Conservation (phyloP, 2,888 invertebrate species). For the Himalopsyche anomala region DNA sequence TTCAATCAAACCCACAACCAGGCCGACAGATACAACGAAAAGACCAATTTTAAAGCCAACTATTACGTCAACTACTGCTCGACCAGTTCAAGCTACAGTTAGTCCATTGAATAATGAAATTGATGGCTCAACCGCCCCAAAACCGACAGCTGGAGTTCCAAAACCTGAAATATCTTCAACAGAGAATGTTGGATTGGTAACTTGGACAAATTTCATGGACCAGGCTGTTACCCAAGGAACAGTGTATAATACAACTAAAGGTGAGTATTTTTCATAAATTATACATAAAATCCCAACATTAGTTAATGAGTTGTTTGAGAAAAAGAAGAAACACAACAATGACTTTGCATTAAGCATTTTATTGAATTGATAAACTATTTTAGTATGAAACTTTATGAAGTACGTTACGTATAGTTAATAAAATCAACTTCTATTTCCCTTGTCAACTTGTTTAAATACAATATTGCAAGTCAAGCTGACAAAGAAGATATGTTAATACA, state of each 20-base stretch:
- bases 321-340: too few relatives aligned
- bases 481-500: too few relatives aligned
- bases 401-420: too few relatives aligned
- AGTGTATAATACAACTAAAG: constrained; percentile 69
- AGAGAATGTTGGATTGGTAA: constrained; percentile 72
- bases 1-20: constrained; percentile 66
- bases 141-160: constrained; percentile 66
- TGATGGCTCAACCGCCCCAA: constrained; percentile 59
- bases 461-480: too few relatives aligned
- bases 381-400: too few relatives aligned
- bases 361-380: too few relatives aligned
- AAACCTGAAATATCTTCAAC: constrained; percentile 67
- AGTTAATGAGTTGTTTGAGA: too few relatives aligned
- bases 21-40: constrained; percentile 56
- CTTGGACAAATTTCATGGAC: constrained; percentile 76
- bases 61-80: constrained; percentile 57
- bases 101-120: constrained; percentile 58
- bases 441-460: too few relatives aligned
- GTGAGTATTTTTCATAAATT: constrained; percentile 67
- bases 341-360: too few relatives aligned
- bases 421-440: too few relatives aligned
- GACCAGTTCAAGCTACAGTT: constrained; percentile 52
- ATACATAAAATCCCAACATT: too few relatives aligned
- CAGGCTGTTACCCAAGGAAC: constrained; percentile 71
- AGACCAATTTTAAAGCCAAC: constrained; percentile 64